Conservation (phyloP, 2,888 invertebrate genomes). For the Dryobota labecula region DNA sequence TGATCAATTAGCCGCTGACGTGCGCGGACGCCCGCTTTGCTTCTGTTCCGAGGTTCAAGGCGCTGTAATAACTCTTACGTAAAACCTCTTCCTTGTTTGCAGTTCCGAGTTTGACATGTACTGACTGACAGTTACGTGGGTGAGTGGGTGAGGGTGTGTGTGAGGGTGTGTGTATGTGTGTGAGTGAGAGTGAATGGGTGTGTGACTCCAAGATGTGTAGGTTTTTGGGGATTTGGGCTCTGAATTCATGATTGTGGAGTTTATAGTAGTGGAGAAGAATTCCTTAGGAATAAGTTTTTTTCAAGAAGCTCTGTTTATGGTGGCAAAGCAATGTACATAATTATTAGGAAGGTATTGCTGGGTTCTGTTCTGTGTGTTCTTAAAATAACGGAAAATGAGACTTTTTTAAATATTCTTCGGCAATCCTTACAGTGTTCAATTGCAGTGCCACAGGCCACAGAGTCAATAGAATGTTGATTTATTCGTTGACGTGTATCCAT, state of each 20-base stretch:
- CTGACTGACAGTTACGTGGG: slow-evolving; percentile 5
- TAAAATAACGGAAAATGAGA: not conserved
- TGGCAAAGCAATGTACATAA: not conserved
- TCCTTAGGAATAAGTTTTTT: too few relatives aligned
- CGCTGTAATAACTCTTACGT: slow-evolving; percentile 61
- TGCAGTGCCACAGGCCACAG: not conserved
- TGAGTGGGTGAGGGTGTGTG: not conserved
- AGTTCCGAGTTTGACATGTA: slow-evolving; percentile 52
- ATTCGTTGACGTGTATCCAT: not conserved
- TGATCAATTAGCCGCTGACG: slow-evolving; percentile 55
- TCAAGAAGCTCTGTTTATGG: not conserved
- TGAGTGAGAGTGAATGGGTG: not conserved
- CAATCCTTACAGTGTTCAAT: too few relatives aligned
- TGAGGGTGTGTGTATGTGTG: not conserved
- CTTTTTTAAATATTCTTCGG: not conserved
- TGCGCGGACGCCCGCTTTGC: slow-evolving; percentile 60
- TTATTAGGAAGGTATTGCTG: not conserved
- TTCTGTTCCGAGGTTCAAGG: slow-evolving; percentile 74
- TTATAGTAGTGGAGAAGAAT: not conserved
- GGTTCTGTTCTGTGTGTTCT: not conserved
- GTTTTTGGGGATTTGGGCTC: not conserved
- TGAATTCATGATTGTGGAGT: not conserved
- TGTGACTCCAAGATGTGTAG: not conserved
- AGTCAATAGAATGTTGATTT: too few relatives aligned
- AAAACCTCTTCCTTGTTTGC: slow-evolving; percentile 43